Evolutionary conservation across 2,888 invertebrate genomes (phyloP).

Genomic region (Orchesellides sinensis): DNA sequence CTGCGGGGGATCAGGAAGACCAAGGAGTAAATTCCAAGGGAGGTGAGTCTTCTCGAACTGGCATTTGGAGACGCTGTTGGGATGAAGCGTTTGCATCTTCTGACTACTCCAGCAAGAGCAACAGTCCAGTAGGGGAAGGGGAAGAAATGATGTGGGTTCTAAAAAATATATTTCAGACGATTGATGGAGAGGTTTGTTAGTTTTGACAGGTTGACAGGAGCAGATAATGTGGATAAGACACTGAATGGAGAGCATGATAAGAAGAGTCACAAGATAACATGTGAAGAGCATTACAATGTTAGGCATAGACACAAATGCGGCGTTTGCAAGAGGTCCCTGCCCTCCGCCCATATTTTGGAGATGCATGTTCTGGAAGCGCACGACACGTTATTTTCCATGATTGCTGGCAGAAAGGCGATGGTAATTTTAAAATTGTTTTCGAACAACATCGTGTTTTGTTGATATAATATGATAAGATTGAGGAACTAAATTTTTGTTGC

Average conservation of each 20-base stretch:
- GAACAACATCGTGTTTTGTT: too few relatives aligned
- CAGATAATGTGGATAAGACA: not conserved
- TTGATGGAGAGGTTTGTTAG: not conserved
- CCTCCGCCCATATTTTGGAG: constrained; percentile 85
- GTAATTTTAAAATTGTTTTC: constrained; percentile 77
- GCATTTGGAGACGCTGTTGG: constrained; percentile 29
- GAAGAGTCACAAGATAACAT: not conserved
- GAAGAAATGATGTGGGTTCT: not conserved
- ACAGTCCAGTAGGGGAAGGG: too few relatives aligned
- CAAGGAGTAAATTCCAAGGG: too few relatives aligned
- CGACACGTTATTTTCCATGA: constrained; percentile 85
- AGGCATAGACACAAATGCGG: constrained; percentile 83
- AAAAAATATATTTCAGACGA: not conserved
- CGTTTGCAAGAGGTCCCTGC: constrained; percentile 83
- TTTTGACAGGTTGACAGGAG: constrained; percentile 5
- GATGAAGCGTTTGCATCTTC: constrained; percentile 25
- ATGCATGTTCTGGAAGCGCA: constrained; percentile 87
- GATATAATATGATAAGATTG: too few relatives aligned
- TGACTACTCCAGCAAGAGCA: not conserved
- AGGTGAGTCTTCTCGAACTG: too few relatives aligned
- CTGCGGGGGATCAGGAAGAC: too few relatives aligned
- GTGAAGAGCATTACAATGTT: constrained; percentile 83
- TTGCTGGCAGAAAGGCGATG: constrained; percentile 82
- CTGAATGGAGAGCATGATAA: not conserved
- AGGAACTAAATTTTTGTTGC: constrained; percentile 69